Percentiles rank a stretch among this genome's conserved stretches.
phyloP scores from a whole-genome alignment of 2,888 invertebrate genomes.

The Glaucopsyche alexis region DNA sequence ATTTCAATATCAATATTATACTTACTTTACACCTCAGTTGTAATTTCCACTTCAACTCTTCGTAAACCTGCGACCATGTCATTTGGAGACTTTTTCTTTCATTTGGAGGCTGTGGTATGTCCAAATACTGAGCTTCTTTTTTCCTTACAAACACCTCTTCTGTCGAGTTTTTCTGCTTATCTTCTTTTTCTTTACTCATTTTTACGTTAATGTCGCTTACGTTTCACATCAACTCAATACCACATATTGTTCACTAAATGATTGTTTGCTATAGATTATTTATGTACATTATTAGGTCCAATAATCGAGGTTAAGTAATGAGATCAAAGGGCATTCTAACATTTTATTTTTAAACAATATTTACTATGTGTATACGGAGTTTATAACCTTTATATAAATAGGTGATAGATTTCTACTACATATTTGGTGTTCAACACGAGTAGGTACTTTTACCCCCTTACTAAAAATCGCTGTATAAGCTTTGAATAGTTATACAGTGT shows the following conservation, averaged over 20 bases:
- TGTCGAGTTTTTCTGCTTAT: slow-evolving; percentile 23
- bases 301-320: not conserved
- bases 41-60: slow-evolving; percentile 62
- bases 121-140: not conserved
- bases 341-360: not conserved
- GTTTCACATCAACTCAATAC: slow-evolving; percentile 44
- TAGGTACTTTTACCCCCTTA: too few relatives aligned
- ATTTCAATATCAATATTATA: not conserved
- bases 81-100: slow-evolving; percentile 49
- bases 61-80: slow-evolving; percentile 64
- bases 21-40: slow-evolving; percentile 51
- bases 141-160: not conserved
- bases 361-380: too few relatives aligned
- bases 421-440: too few relatives aligned
- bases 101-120: not conserved
- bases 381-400: too few relatives aligned
- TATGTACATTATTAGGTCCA: not conserved
- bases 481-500: too few relatives aligned
- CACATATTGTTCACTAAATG: slow-evolving; percentile 50
- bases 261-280: slow-evolving; percentile 47
- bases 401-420: too few relatives aligned
- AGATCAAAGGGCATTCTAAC: not conserved
- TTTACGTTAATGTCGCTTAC: slow-evolving; percentile 42
- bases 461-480: too few relatives aligned
- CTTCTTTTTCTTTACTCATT: slow-evolving; percentile 48